Evolutionary conservation across 30 jellyfish, hydroid and myxozoan genomes (phyloP), one percentile per base, ranked within the genome.

Genomic region (Hydractinia symbiolongicarpus): DNA sequence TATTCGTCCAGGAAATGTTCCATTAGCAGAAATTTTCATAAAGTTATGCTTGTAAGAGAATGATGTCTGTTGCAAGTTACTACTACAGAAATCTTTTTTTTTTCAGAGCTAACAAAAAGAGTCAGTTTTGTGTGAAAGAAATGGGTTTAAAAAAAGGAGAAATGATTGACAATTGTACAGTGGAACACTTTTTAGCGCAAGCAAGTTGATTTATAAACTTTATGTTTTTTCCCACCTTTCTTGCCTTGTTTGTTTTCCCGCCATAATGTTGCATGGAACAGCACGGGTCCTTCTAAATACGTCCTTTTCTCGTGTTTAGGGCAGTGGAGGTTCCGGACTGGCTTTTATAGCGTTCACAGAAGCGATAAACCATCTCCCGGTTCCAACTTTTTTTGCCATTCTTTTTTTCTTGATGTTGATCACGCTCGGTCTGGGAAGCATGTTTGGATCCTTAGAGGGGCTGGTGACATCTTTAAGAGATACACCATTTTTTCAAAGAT

Each of bases 291-390:
- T 30, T 30, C 44, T 30, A 30, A 30, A 30, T 30, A 30, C 44
- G 44, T 30, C 44, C 2, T 30, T 30, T 30, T 82, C 57, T 62
- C 67, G 21, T 61, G 57, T 83, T 6, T 67, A 90, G 97, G 88
- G 95, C 54, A 57, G 87, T 16, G 91, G 95, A 55, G 97, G 97
- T 11, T 84, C 95, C 53, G 97, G 97, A 17, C 85, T 90, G 60
- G 97, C 97, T n/a, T 90, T 90, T 61, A 83, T 90, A 54, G 85
- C 97, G 20, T 81, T 86, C 89, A 86, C 97, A 13, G 97, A 90
- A 77, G 97, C 83, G 14, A 90, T 90, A 73, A 81, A 82, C 58
- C 86, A 85, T n/a, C 83, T 90, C 19, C 97, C 97, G 1, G 97
- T 88, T 8, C 74, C 97, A 4, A 82, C 90, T 6, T 90, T 90